Percentiles rank a stretch among this genome's conserved stretches.
phyloP scores from a whole-genome alignment of 2,113 vertebrate genomes.

The Pholis gunnellus region DNA sequence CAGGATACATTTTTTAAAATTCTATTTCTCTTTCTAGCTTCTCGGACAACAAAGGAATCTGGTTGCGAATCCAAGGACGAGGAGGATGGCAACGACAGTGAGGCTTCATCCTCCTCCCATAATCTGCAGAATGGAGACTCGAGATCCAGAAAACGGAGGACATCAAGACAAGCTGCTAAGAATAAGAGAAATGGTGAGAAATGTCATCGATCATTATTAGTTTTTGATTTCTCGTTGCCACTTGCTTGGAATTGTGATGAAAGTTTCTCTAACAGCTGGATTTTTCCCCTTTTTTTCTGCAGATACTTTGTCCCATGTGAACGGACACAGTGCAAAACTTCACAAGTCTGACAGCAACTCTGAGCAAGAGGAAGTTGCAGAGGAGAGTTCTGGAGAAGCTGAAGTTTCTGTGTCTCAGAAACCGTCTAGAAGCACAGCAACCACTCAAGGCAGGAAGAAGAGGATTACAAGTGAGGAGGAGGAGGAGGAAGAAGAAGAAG shows the following conservation, averaged over 20 bases:
- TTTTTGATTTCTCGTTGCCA: background rate
- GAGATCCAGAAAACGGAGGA: conserved; percentile 22
- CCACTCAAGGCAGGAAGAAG: conserved; percentile 59
- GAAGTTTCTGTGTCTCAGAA: conserved; percentile 51
- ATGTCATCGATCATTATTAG: background rate
- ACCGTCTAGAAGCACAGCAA: conserved; percentile 59
- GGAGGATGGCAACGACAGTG: conserved; percentile 59
- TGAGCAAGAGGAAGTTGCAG: conserved; percentile 63
- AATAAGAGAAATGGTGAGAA: conserved; percentile 67
- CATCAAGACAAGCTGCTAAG: conserved; percentile 41
- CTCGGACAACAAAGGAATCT: conserved; percentile 64
- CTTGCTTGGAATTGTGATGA: background rate
- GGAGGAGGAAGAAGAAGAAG: conserved; percentile 37
- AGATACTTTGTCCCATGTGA: conserved; percentile 75
- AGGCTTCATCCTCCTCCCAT: conserved; percentile 56
- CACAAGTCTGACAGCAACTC: conserved; percentile 64
- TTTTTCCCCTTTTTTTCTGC: background rate
- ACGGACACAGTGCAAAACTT: conserved; percentile 75
- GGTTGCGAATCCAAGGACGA: conserved; percentile 42
- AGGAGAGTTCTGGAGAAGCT: conserved; percentile 61
- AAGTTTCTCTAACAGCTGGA: background rate
- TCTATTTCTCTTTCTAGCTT: conserved; percentile 53
- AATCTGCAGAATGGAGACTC: conserved; percentile 67
- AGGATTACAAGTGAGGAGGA: conserved; percentile 76
- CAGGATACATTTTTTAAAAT: background rate